Percentiles rank a stretch among this genome's conserved stretches.
Evolutionary conservation across 2,797 vertebrate genomes (phyloP).

Genomic region (Karalla daura): DNA sequence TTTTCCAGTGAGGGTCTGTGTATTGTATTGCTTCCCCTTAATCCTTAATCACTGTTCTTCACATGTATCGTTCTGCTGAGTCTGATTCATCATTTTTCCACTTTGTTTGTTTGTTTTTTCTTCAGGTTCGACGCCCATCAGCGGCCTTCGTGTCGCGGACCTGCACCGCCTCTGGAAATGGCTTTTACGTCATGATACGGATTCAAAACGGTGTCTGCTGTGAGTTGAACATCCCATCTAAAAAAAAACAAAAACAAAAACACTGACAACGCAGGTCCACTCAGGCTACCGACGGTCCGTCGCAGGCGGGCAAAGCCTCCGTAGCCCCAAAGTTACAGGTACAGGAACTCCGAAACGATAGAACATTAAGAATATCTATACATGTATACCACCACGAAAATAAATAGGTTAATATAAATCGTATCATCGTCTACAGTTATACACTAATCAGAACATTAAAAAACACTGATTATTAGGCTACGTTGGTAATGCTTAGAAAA

Average conservation of each 20-base stretch:
- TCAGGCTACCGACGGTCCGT: constrained; percentile 44
- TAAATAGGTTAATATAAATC: constrained; percentile 82
- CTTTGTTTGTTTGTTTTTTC: constrained; percentile 29
- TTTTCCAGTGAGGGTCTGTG: constrained; percentile 75
- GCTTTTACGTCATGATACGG: constrained; percentile 33
- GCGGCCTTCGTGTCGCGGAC: constrained; percentile 49
- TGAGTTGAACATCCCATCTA: too few relatives aligned
- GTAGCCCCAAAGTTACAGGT: constrained; percentile 56
- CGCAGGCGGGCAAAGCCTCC: constrained; percentile 49
- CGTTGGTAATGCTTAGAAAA: constrained; percentile 70
- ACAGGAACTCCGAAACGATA: constrained; percentile 62
- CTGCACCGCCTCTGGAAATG: constrained; percentile 38
- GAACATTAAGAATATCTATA: constrained; percentile 78
- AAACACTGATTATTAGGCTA: constrained; percentile 82
- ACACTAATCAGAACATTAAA: constrained; percentile 81
- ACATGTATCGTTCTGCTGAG: constrained; percentile 31
- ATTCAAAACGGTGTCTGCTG: neutral
- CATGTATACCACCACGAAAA: constrained; percentile 77
- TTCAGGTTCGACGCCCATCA: constrained; percentile 41
- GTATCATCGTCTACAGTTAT: constrained; percentile 74
- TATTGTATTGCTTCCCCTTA: constrained; percentile 82
- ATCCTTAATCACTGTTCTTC: constrained; percentile 57
- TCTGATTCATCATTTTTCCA: constrained; percentile 40
- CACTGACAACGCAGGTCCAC: constrained; percentile 49
- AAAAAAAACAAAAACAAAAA: constrained; percentile 11